Conservation (phyloP, 2,888 invertebrate species). For the Melipona beecheii region DNA sequence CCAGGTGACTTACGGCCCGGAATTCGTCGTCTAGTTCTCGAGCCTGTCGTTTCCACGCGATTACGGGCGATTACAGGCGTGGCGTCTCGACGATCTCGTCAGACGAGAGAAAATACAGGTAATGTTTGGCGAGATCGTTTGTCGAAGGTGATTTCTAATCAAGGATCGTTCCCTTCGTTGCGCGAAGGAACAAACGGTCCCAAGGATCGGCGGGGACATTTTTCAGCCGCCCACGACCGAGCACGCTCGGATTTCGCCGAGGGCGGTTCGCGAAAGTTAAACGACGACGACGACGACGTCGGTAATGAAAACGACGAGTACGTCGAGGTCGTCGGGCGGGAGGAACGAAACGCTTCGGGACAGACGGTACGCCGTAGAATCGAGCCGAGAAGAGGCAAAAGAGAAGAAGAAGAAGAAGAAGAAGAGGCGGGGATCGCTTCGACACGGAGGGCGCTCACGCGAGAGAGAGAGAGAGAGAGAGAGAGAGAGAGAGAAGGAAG, state of each 20-base stretch:
- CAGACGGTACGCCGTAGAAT: background rate
- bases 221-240: background rate
- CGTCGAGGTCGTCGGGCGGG: background rate
- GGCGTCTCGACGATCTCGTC: background rate
- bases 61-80: constrained; percentile 25
- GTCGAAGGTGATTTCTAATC: background rate
- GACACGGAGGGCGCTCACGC: background rate
- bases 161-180: too few relatives aligned
- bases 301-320: background rate
- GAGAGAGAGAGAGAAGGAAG: constrained; percentile 16
- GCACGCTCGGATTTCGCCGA: background rate
- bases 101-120: background rate
- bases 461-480: background rate
- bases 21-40: constrained; percentile 41
- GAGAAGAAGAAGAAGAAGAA: constrained; percentile 5
- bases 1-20: constrained; percentile 14
- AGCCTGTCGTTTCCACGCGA: constrained; percentile 32
- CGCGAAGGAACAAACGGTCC: background rate
- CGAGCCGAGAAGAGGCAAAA: constrained; percentile 19
- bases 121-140: constrained; percentile 28
- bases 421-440: background rate
- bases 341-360: background rate
- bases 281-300: background rate
- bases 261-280: background rate
- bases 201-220: background rate